phyloP scores from a whole-genome alignment of 2,888 invertebrate genomes.

The Unio delphinus region DNA sequence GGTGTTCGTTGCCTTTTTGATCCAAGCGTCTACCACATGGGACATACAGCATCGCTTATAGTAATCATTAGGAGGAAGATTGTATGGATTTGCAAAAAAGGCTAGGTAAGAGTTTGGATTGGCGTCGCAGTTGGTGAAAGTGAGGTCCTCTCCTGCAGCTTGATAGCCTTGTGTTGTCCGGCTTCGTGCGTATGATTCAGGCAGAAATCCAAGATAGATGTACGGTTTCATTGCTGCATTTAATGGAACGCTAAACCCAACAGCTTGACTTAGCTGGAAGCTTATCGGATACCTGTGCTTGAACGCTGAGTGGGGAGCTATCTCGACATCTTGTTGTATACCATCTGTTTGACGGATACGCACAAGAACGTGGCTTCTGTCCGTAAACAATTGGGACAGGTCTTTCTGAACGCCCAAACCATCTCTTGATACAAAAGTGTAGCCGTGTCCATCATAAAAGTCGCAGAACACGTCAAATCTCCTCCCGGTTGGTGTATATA shows the following conservation, averaged over 20 bases:
- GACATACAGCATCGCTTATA: neutral
- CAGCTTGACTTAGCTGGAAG: slow-evolving; percentile 2
- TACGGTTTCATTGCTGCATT: neutral
- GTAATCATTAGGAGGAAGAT: neutral
- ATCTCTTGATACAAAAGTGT: slow-evolving; percentile 2
- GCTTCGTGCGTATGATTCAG: neutral
- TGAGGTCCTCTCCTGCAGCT: slow-evolving; percentile 2
- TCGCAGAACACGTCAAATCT: slow-evolving; percentile 5
- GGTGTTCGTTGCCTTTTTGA: no score
- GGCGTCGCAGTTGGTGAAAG: slow-evolving; percentile 5
- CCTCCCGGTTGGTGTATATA: no score
- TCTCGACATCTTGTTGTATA: slow-evolving; percentile 5
- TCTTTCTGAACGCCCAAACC: neutral
- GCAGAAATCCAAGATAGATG: slow-evolving; percentile 8
- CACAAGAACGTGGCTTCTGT: slow-evolving; percentile 1
- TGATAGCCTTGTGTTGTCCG: slow-evolving; percentile 4
- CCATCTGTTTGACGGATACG: neutral
- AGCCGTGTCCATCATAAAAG: slow-evolving; percentile 4
- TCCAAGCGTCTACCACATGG: no score
- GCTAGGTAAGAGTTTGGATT: slow-evolving; percentile 8
- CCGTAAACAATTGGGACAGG: neutral
- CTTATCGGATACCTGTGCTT: slow-evolving; percentile 3
- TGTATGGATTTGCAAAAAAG: slow-evolving; percentile 1
- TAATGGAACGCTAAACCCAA: slow-evolving; percentile 1
- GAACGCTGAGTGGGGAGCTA: slow-evolving; percentile 1